A percentile compares a stretch with the other conserved stretches of the same genome.
Evolutionary conservation across 2,113 vertebrate genomes (phyloP).

Genomic region (Phaethon lepturus): DNA sequence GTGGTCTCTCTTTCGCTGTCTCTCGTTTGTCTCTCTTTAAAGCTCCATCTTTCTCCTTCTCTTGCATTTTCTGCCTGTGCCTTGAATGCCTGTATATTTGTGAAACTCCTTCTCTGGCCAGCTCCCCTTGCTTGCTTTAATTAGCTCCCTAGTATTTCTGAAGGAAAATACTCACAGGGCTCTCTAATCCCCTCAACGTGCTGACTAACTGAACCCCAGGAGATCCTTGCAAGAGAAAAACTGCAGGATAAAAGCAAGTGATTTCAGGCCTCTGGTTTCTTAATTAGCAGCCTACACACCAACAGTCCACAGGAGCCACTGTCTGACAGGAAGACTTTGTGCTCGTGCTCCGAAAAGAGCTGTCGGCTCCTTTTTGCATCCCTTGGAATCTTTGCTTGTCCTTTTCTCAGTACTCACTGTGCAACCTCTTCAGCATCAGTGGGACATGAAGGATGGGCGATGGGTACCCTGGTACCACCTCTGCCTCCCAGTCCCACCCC

Average conservation of each 20-base stretch:
- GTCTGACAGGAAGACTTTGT: background rate
- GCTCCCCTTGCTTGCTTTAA: background rate
- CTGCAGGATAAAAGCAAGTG: background rate
- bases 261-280: constrained; percentile 10
- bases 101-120: background rate
- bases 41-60: background rate
- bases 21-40: background rate
- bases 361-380: background rate
- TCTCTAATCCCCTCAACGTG: constrained; percentile 3
- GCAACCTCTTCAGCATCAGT: background rate
- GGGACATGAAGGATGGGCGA: background rate
- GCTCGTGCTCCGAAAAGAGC: background rate
- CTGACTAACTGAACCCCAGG: background rate
- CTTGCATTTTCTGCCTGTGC: background rate
- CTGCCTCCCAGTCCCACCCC: background rate
- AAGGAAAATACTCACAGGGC: background rate
- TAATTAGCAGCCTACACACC: background rate
- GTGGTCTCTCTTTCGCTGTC: background rate
- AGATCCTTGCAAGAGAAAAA: constrained; percentile 18
- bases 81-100: background rate
- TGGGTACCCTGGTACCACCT: background rate
- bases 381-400: background rate
- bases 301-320: background rate
- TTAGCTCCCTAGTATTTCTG: constrained; percentile 17
- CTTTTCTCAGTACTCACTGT: background rate